Evolutionary conservation across 2,797 vertebrate species (phyloP), one percentile per base, ranked within the genome.

Genomic region (Anisognathus igniventris): DNA sequence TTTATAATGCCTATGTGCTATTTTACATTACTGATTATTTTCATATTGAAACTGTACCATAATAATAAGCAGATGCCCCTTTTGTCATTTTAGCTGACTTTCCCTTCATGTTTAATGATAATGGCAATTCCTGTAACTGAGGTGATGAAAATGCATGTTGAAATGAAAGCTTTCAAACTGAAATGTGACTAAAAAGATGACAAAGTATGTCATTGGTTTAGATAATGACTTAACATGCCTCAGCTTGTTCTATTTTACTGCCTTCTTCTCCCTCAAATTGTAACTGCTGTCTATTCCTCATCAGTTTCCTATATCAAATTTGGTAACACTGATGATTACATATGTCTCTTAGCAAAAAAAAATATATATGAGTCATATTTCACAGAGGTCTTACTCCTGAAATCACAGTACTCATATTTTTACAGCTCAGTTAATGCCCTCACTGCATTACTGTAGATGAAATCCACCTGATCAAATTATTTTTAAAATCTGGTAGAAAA

Each of bases 341-440:
- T 62, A 92, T 75, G 81, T 84, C 30, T 9, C 66, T 86, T 40
- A 86, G 77, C 54, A 90, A 81, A 74, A 88, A 86, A 44, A 50
- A 85, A 31, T 11, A 50, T 3, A 58, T 14, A 30, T 47, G 79
- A 82, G 62, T 93, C 80, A 79, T 61, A 82, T 80, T 85, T 90
- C 65, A 85, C 66, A 95, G 71, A 93, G 71, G 84, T 91, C 65
- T 91, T 87, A 73, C 61, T 94, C 80, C 78, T 94, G 57, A 89
- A 95, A 79, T 94, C 64, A 87, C 53, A 89, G 86, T 50, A 71
- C 24, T 72, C 65, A 25, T 3, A 48, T 87, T 90, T 93, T 87
- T 50, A 92, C 78, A 91, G 57, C 23, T 85, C 71, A 44, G 48
- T 90, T 90, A 67, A 76, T 57, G 53, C 24, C 33, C 28, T 89